These are phyloP conservation scores for Dinomys branickii DNA, from an alignment of 2,113 vertebrate species.

Conservation along the genomic window DNA sequence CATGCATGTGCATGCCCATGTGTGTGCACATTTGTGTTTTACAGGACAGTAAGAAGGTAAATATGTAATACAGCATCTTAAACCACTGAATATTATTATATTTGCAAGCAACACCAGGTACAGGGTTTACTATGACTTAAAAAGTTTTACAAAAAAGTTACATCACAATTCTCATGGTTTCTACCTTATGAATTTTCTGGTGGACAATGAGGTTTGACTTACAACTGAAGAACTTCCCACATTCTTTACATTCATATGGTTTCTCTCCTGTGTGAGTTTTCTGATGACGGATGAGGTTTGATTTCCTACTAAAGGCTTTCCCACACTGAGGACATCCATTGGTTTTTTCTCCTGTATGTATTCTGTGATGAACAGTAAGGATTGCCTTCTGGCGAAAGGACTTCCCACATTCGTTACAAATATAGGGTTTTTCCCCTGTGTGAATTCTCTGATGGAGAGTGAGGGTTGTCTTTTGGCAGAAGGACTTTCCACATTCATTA, in stretches of 20 bases:
- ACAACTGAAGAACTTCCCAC: slow-evolving; percentile 84
- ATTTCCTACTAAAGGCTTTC: slow-evolving; percentile 83
- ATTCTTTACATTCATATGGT: slow-evolving; percentile 82
- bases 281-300: slow-evolving; percentile 84
- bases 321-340: slow-evolving; percentile 82
- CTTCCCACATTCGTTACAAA: slow-evolving; percentile 82
- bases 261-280: slow-evolving; percentile 85
- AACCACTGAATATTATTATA: slow-evolving; percentile 36
- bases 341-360: slow-evolving; percentile 82
- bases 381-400: slow-evolving; percentile 82
- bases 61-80: background rate
- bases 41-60: slow-evolving; percentile 3
- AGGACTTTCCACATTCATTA: slow-evolving; percentile 81
- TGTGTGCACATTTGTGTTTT: background rate
- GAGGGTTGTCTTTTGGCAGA: slow-evolving; percentile 77
- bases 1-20: background rate
- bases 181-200: slow-evolving; percentile 82
- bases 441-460: slow-evolving; percentile 82
- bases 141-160: background rate
- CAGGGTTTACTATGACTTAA: slow-evolving; percentile 47
- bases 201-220: slow-evolving; percentile 83
- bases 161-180: slow-evolving; percentile 41
- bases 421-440: slow-evolving; percentile 82
- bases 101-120: slow-evolving; percentile 43
- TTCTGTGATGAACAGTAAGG: slow-evolving; percentile 80